Percentiles rank a stretch among this genome's conserved stretches.
Evolutionary conservation across 2,797 vertebrate genomes (phyloP).

Genomic region (Coluber constrictor): DNA sequence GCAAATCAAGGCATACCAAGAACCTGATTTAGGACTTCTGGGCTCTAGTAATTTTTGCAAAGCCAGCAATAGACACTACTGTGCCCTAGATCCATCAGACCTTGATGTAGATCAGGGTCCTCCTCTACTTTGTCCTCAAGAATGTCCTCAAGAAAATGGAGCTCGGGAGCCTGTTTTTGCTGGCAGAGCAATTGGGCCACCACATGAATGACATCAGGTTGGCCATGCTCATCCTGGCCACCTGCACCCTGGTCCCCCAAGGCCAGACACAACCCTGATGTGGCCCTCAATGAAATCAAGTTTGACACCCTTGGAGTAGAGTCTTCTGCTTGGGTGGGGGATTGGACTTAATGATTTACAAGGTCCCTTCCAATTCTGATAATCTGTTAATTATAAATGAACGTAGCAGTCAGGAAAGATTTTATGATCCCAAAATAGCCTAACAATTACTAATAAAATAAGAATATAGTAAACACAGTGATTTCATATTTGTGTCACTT

Average conservation of each 20-base stretch:
- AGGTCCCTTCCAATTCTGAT: too few species aligned
- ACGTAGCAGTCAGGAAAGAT: background rate
- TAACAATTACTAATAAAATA: background rate
- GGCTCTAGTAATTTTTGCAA: background rate
- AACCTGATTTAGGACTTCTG: background rate
- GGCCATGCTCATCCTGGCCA: too few species aligned
- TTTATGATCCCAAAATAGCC: background rate
- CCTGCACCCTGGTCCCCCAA: too few species aligned
- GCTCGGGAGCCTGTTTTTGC: too few species aligned
- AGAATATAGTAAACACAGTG: background rate
- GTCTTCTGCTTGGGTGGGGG: too few species aligned
- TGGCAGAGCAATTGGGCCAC: too few species aligned
- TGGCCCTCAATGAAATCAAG: too few species aligned
- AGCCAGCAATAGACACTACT: background rate
- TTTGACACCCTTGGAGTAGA: too few species aligned
- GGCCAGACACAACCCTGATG: too few species aligned
- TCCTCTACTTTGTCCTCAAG: background rate
- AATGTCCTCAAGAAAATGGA: background rate
- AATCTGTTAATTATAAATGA: background rate
- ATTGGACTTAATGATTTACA: too few species aligned
- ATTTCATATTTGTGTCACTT: background rate
- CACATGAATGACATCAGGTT: too few species aligned
- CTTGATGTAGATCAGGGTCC: background rate
- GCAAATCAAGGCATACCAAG: background rate
- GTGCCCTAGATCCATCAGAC: background rate